Evolutionary conservation across 2,113 vertebrate species (phyloP).

Genomic region (Bucco capensis): DNA sequence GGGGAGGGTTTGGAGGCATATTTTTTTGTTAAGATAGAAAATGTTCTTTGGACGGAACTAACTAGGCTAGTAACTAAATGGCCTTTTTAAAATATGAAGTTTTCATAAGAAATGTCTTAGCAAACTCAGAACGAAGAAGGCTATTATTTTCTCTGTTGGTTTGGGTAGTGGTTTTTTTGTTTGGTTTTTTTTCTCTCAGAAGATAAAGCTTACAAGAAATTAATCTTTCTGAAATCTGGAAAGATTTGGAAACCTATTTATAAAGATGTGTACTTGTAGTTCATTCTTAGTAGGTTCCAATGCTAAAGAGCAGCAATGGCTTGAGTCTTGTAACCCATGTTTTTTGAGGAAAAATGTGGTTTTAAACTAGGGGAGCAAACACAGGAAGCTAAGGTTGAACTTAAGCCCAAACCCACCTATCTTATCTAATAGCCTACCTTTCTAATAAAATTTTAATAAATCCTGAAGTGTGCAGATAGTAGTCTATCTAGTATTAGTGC

Average conservation of each 20-base stretch:
- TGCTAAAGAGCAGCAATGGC: background rate
- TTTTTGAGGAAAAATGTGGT: background rate
- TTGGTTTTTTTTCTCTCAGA: background rate
- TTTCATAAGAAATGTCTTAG: background rate
- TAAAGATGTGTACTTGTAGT: background rate
- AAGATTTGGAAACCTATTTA: background rate
- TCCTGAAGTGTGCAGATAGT: background rate
- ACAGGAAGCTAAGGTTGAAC: background rate
- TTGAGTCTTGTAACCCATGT: background rate
- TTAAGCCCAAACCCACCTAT: background rate
- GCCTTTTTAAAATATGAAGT: background rate
- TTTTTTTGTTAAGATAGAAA: background rate
- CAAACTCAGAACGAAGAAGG: background rate
- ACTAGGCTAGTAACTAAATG: background rate
- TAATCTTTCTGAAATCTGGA: background rate
- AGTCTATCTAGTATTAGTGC: background rate
- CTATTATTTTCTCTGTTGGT: background rate
- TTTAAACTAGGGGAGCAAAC: background rate
- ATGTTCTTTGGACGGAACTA: background rate
- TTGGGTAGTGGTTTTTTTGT: background rate
- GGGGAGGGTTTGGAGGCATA: background rate
- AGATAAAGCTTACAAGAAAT: background rate
- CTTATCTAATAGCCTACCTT: background rate
- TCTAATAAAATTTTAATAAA: background rate
- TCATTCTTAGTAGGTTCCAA: background rate